Conservation (phyloP, 2,113 vertebrate genomes). For the Myrmecophaga tridactyla region DNA sequence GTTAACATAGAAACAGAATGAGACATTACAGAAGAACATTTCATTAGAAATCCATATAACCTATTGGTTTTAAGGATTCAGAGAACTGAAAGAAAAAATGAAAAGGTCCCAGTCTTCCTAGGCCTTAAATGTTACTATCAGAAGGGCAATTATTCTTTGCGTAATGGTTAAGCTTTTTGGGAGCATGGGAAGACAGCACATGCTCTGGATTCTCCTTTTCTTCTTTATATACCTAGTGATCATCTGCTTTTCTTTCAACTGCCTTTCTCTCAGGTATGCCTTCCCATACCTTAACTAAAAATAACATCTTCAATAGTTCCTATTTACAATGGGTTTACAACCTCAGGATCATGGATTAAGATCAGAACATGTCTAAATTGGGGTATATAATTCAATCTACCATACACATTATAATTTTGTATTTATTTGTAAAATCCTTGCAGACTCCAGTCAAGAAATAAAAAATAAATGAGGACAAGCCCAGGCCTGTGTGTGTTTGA, state of each 20-base stretch:
- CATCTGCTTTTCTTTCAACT: background rate
- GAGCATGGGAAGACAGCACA: background rate
- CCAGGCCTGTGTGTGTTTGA: background rate
- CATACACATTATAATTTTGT: background rate
- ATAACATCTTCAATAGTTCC: background rate
- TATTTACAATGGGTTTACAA: no score
- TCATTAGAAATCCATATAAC: background rate
- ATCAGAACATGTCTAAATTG: no score
- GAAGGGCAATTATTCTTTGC: background rate
- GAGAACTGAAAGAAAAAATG: background rate
- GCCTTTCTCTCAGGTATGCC: background rate
- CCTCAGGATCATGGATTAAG: no score
- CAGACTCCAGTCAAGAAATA: background rate
- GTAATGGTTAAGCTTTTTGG: background rate
- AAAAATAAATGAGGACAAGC: background rate
- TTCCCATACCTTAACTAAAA: no score
- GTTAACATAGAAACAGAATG: background rate
- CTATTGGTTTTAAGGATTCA: background rate
- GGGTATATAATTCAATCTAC: no score
- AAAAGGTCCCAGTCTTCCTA: background rate
- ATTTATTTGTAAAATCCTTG: background rate
- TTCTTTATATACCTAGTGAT: background rate
- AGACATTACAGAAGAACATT: slow-evolving; percentile 9
- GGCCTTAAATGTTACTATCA: background rate
- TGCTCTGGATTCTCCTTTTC: background rate